A percentile compares a stretch with the other conserved stretches of the same genome.
phyloP scores from a whole-genome alignment of 1,140 invertebrate genomes.

The Oryzaephilus surinamensis region DNA sequence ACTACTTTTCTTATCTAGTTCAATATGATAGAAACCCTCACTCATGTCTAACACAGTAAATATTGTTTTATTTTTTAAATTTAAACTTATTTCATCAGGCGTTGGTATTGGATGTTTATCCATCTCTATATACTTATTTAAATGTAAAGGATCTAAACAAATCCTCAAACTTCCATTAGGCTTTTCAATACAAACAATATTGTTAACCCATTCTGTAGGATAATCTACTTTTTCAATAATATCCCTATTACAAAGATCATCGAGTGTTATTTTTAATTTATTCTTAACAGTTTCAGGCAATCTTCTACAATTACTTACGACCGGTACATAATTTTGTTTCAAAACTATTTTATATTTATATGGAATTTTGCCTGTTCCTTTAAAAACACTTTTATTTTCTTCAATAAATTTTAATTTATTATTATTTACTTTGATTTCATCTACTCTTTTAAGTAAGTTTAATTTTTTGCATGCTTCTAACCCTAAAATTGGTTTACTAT shows the following conservation, averaged over 20 bases:
- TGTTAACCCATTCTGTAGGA: slow-evolving; percentile 33
- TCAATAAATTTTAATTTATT: slow-evolving; percentile 3
- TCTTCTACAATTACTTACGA: slow-evolving; percentile 14
- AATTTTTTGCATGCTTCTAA: too few species aligned
- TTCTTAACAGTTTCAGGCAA: slow-evolving; percentile 20
- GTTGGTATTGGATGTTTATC: neutral
- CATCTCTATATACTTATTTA: slow-evolving; percentile 8
- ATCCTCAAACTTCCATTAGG: slow-evolving; percentile 7
- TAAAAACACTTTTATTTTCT: slow-evolving; percentile 5
- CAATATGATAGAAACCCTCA: too few species aligned
- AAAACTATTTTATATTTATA: slow-evolving; percentile 1
- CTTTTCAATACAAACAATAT: slow-evolving; percentile 7
- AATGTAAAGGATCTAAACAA: slow-evolving; percentile 8
- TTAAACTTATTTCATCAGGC: slow-evolving; percentile 3
- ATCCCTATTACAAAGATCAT: slow-evolving; percentile 15
- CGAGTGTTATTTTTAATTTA: slow-evolving; percentile 23
- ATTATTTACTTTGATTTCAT: too few species aligned
- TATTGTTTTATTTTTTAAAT: slow-evolving; percentile 8
- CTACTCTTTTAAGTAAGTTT: too few species aligned
- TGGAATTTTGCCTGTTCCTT: neutral
- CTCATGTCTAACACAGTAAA: too few species aligned
- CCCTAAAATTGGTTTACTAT: too few species aligned
- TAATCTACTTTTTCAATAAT: slow-evolving; percentile 27
- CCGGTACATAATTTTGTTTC: slow-evolving; percentile 5
- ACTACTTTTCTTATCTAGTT: too few species aligned